Conservation (phyloP, 2,888 invertebrate species). For the Papilio gigon region DNA sequence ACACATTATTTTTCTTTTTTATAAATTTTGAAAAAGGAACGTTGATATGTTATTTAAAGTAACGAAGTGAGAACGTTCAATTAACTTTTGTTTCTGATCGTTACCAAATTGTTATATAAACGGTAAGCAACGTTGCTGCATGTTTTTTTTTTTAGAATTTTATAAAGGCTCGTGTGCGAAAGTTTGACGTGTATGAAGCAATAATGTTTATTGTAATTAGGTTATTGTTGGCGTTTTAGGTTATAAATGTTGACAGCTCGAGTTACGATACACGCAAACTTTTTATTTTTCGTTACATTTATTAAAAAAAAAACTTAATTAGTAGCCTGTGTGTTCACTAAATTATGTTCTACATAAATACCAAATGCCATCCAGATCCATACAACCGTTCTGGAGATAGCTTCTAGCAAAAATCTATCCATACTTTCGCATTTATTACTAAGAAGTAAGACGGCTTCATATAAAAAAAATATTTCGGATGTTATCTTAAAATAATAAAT, state of each 20-base stretch:
- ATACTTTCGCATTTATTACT: no score
- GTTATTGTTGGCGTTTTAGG: neutral
- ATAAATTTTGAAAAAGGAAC: neutral
- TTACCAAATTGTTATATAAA: slow-evolving; percentile 35
- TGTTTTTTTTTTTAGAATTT: slow-evolving; percentile 23
- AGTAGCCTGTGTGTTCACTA: no score
- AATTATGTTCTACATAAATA: no score
- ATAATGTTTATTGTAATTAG: slow-evolving; percentile 20
- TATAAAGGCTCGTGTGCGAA: slow-evolving; percentile 29
- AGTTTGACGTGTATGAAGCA: slow-evolving; percentile 26
- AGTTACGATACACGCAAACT: slow-evolving; percentile 1
- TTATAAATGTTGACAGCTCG: slow-evolving; percentile 8
- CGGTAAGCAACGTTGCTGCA: slow-evolving; percentile 33
- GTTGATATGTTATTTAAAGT: neutral
- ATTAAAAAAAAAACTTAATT: no score
- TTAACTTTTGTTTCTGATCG: slow-evolving; percentile 29
- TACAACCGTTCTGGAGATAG: no score
- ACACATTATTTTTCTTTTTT: neutral
- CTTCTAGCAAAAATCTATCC: no score
- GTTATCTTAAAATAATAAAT: no score
- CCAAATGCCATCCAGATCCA: no score
- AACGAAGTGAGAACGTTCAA: neutral
- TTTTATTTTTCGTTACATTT: neutral
- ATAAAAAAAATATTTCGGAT: no score
- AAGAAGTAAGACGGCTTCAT: no score